These are phyloP conservation scores for Eupelmus urozonus DNA, from an alignment of 2,888 invertebrate species.

Conservation along the genomic window DNA sequence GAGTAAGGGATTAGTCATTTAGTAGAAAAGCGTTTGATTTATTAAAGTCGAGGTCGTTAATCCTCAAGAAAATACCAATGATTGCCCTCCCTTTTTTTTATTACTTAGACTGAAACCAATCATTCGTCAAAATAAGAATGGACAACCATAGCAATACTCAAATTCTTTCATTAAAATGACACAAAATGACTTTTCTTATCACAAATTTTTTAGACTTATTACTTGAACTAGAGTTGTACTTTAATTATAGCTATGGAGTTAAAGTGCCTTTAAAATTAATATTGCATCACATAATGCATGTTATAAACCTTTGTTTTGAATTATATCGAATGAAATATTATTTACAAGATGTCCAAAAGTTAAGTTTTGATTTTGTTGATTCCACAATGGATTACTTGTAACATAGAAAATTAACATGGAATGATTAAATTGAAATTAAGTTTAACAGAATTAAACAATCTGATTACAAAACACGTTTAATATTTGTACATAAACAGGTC, in stretches of 20 bases:
- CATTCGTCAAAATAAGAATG: slow-evolving; percentile 26
- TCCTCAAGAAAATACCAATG: slow-evolving; percentile 50
- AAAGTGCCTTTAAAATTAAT: slow-evolving; percentile 27
- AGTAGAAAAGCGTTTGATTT: slow-evolving; percentile 12
- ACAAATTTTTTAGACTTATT: slow-evolving; percentile 21
- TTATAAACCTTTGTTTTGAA: slow-evolving; percentile 17
- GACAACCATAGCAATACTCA: slow-evolving; percentile 21
- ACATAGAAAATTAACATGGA: slow-evolving; percentile 8
- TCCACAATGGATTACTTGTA: slow-evolving; percentile 24
- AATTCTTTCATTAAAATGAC: slow-evolving; percentile 27
- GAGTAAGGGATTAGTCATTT: slow-evolving; percentile 85
- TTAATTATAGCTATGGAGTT: slow-evolving; percentile 1
- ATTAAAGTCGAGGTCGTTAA: slow-evolving; percentile 29
- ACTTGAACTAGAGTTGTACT: background rate
- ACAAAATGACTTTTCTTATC: background rate
- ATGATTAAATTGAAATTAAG: slow-evolving; percentile 7
- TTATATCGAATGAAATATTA: slow-evolving; percentile 21
- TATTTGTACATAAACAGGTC: slow-evolving; percentile 55
- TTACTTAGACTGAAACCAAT: slow-evolving; percentile 49
- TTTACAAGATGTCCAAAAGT: slow-evolving; percentile 37
- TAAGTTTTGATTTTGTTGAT: slow-evolving; percentile 42
- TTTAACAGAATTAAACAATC: slow-evolving; percentile 30
- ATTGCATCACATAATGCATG: slow-evolving; percentile 26
- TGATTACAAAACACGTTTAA: slow-evolving; percentile 18
- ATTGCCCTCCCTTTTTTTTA: slow-evolving; percentile 50